Evolutionary conservation across 2,888 invertebrate species (phyloP), one percentile per base, ranked within the genome.

Genomic region (Anarsia innoxiella): DNA sequence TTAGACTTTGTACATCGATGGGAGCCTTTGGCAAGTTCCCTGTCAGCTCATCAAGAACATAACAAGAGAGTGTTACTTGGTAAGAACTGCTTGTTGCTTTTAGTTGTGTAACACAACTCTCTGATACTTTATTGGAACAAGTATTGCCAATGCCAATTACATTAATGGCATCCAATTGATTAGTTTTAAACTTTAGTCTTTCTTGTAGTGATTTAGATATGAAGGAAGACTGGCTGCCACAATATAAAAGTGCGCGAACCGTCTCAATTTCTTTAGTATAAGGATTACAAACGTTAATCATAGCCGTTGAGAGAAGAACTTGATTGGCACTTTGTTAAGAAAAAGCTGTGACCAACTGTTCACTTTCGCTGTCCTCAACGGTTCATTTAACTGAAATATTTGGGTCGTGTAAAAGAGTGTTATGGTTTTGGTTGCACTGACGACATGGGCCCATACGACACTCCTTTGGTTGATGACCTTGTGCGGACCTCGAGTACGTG

Each of bases 381-480:
- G 37, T 1, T 37, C 45, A 1, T 46, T 49, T 34, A 42, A 37
- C 19, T 19, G 19, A 23, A 15, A 51, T 14, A 6, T 13, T 2
- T 13, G 5, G 12, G 2, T 10, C 28, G 10, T 53, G 53, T 2
- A 56, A 33, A 9, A 56, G 30, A 2, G 26, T 46, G 12, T 58
- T 51, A 23, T 57, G 54, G n/a, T 31, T 37, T 16, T 46, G 29
- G 0, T 39, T 45, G 13, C 56, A 56, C 8, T 43, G 32, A 1
- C 46, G 38, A 25, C 56, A 56, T 0, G 53, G 45, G 1, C 55
- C 53, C 39, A 53, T 37, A 1, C 48, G 48, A 40, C 59, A 59
- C 2, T 40, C 43, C 1, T 23, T 23, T 1, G 15, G 12, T 1
- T 23, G 23, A 15, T 56, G 53, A 2, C 52, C 53, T n/a, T n/a